Base-by-base conservation (phyloP, 2,113 vertebrate species). In the Malaclemys terrapin region DNA sequence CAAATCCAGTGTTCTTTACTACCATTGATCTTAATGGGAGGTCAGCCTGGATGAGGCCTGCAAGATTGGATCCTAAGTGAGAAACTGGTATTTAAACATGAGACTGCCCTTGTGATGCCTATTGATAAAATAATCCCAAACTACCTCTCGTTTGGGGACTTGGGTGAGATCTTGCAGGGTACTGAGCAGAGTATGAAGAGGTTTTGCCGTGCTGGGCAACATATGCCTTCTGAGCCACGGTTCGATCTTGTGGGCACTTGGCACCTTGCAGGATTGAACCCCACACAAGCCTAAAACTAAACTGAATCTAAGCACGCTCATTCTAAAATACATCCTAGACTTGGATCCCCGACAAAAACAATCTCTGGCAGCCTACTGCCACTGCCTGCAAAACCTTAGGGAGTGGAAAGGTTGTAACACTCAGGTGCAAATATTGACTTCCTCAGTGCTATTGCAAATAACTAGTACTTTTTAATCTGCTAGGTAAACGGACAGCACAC, bases 1-100 rank as follows among this genome's bases (percentile, higher is more conserved):
- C 69, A 95, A 97, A 93, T 84, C 82, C 94, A 88, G 53, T 56
- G 20, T 94, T 97, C 80, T 50, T 95, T 87, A 82, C 79, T 72
- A 78, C 87, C 65, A 79, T 72, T 65, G 50, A 95, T 12, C 57
- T 95, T 57, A 10, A 72, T 11, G 35, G n/a, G 81, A 16, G 1
- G 80, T 88, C 1, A 11, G 69, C 69, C n/a, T 19, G n/a, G 4
- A 4, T 22, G n/a, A 75, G 16, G 69, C 83, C 79, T 95, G 93
- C 80, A 81, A 91, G 54, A 83, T 79, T 42, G 5, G 82, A 22
- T 29, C 85, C n/a, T 22, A 42, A n/a, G 19, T 75, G 69, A 42
- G 38, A 42, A 75, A 75, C 19, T 22, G 20, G 20, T 24, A 24
- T 42, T 42, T 75, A 75, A 42, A 75, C 38, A 42, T 19, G 17